Conservation (phyloP, 2,888 invertebrate genomes). For the Cosmia pyralina region DNA sequence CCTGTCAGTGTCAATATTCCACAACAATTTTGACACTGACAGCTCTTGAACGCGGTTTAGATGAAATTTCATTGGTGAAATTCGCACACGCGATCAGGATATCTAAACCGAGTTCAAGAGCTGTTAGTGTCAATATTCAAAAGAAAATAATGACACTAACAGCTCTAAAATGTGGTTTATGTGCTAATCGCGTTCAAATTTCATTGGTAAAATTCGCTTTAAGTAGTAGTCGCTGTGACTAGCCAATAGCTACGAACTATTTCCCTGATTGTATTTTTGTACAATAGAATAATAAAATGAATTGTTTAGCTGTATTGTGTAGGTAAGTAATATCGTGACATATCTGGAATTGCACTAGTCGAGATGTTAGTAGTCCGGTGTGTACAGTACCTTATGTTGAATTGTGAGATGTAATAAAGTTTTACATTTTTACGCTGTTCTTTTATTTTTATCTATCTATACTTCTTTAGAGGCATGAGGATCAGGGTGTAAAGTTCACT, state of each 20-base stretch:
- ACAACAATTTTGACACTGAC: no score
- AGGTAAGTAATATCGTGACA: conserved; percentile 67
- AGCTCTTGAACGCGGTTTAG: no score
- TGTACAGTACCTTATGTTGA: conserved; percentile 77
- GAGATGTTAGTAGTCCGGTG: conserved; percentile 73
- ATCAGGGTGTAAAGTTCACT: no score
- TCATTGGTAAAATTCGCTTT: no score
- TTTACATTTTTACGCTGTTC: conserved; percentile 81
- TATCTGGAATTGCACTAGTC: conserved; percentile 84
- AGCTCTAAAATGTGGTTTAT: background rate
- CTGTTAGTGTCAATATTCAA: background rate
- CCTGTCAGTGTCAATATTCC: no score
- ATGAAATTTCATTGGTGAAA: no score
- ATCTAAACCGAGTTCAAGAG: background rate
- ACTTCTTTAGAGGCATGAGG: no score
- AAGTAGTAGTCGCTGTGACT: background rate
- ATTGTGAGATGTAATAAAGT: conserved; percentile 82
- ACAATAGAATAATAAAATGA: conserved; percentile 34
- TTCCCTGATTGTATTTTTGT: conserved; percentile 64
- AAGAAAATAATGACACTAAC: background rate
- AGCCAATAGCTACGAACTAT: conserved; percentile 36
- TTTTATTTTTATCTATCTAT: conserved; percentile 18
- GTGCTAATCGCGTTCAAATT: background rate
- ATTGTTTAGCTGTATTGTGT: conserved; percentile 44
- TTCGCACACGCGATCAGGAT: background rate